Conservation (phyloP, 2,888 invertebrate species). For the Patella depressa region DNA sequence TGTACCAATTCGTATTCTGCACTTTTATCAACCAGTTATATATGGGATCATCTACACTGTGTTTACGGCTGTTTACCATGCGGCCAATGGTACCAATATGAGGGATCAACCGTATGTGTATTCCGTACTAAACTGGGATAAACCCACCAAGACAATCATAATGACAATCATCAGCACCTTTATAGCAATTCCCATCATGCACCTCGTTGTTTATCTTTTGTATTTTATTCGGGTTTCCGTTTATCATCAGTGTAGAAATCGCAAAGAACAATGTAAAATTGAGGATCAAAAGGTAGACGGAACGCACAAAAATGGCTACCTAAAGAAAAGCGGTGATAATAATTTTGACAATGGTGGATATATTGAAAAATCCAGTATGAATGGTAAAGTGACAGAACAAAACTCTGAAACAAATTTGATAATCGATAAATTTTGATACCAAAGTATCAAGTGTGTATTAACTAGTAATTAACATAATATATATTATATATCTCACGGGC, state of each 20-base stretch:
- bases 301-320: too few species aligned
- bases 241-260: background rate
- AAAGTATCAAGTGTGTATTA: too few species aligned
- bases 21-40: constrained; percentile 58
- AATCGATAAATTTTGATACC: too few species aligned
- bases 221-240: constrained; percentile 15
- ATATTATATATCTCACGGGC: too few species aligned
- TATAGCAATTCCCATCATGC: constrained; percentile 44
- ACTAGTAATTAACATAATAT: too few species aligned
- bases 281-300: too few species aligned
- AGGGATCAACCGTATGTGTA: constrained; percentile 80
- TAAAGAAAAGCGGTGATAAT: too few species aligned
- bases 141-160: constrained; percentile 38
- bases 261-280: too few species aligned
- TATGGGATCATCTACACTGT: constrained; percentile 67
- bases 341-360: too few species aligned
- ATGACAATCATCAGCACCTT: constrained; percentile 41
- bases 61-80: constrained; percentile 81
- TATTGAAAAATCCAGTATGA: too few species aligned
- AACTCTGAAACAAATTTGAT: too few species aligned
- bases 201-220: constrained; percentile 34
- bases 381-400: too few species aligned
- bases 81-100: constrained; percentile 80
- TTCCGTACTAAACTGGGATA: constrained; percentile 79
- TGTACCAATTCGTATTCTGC: constrained; percentile 80